Conservation (phyloP, 2,888 invertebrate genomes). For the Caradrina kadenii region DNA sequence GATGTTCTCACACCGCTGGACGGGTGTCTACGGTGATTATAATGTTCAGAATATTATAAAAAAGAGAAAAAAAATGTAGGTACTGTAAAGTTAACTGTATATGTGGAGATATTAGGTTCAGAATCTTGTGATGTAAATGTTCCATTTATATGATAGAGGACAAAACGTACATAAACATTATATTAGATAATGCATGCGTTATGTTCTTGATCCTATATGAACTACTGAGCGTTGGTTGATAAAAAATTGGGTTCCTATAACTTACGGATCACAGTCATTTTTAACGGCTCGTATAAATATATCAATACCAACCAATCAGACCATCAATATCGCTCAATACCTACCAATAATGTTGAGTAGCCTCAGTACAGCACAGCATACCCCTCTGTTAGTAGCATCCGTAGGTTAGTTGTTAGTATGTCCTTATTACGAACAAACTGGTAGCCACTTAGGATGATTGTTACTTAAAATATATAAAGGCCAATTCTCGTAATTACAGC, state of each 20-base stretch:
- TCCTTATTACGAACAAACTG: background rate
- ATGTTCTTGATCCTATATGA: background rate
- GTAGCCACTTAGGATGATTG: too few relatives aligned
- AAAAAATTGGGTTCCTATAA: background rate
- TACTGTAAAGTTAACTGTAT: background rate
- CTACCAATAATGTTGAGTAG: background rate
- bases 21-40: constrained; percentile 70
- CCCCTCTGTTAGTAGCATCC: background rate
- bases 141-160: background rate
- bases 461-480: too few relatives aligned
- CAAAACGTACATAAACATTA: too few relatives aligned
- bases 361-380: background rate
- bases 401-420: background rate
- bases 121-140: too few relatives aligned
- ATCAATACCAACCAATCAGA: too few relatives aligned
- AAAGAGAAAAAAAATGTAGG: background rate
- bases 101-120: background rate
- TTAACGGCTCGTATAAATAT: background rate
- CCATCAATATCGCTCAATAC: too few relatives aligned
- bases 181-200: too few relatives aligned
- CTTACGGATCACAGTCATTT: background rate
- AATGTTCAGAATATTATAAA: constrained; percentile 47
- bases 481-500: too few relatives aligned
- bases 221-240: background rate
- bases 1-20: constrained; percentile 76